Evolutionary conservation across 2,888 invertebrate genomes (phyloP), one percentile per base, ranked within the genome.

Genomic region (Nebria salina): DNA sequence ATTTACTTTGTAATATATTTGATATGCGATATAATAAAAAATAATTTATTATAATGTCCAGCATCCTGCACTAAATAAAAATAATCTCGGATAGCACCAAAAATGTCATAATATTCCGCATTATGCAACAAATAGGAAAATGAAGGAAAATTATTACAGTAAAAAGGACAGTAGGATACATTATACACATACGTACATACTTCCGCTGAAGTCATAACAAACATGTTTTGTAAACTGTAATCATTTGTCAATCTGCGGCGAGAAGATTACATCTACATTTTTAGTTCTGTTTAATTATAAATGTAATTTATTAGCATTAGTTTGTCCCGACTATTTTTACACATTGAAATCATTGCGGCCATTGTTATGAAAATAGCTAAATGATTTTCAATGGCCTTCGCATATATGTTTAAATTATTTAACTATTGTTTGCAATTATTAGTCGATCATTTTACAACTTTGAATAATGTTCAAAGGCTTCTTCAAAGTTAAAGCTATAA

Each of bases 281-380:
- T 11, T 41, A 54, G 54, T 73, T 15, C 43, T 41, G 43, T 76
- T 76, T 68, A 68, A 76, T 76, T 68, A 76, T 76, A 76, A 76
- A 68, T 54, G 70, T 76, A 76, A 76, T 76, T 76, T 76, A 76
- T 76, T 76, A 65, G 65, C 70, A 76, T 76, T 77, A 77, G 72
- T 54, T 54, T 54, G 54, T 54, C 11, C 54, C 54, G 54, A 54
- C 65, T 78, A 74, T 78, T 78, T 78, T 78, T 78, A n/a, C 78
- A 73, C 41, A 42, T 73, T 78, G 76, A 78, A 78, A 73, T 78
- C 78, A 78, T 78, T 13, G 43, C 15, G 20, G 43, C 76, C 43
- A 78, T 78, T 78, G 78, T 77, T 72, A 34, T 41, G 34, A 72
- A 20, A 72, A 72, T 72, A 11, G n/a, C 54, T 54, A 54, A 54